Evolutionary conservation across 2,888 invertebrate species (phyloP).

Genomic region (Dolomedes plantarius): DNA sequence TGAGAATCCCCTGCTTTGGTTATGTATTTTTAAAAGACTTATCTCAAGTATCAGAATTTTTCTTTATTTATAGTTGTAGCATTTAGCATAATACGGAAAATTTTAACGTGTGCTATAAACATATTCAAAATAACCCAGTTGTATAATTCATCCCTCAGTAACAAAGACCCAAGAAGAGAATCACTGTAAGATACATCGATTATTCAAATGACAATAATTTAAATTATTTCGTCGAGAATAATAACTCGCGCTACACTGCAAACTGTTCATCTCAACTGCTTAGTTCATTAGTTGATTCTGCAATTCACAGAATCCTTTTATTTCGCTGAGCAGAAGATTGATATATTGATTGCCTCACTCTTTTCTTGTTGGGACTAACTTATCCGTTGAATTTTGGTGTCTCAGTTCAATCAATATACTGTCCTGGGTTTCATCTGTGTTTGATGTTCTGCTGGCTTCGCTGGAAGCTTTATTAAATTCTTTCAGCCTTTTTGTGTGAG

Average conservation of each 20-base stretch:
- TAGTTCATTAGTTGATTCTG: conserved; percentile 4
- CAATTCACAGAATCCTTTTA: not conserved
- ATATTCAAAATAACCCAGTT: no score
- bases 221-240: no score
- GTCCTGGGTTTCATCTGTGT: not conserved
- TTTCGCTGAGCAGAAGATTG: not conserved
- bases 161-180: no score
- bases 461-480: not conserved
- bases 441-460: not conserved
- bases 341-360: not conserved
- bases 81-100: no score
- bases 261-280: not conserved
- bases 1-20: no score
- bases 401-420: conserved; percentile 15
- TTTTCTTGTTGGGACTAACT: conserved; percentile 1
- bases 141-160: no score
- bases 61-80: no score
- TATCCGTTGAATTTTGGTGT: conserved; percentile 3
- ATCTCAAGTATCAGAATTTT: no score
- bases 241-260: not conserved
- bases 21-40: no score
- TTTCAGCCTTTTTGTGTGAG: not conserved
- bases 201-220: no score
- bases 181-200: no score
- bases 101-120: no score